These are phyloP conservation scores for Chrysoperla carnea DNA, from an alignment of 1,140 invertebrate genomes.

Conservation along the genomic window DNA sequence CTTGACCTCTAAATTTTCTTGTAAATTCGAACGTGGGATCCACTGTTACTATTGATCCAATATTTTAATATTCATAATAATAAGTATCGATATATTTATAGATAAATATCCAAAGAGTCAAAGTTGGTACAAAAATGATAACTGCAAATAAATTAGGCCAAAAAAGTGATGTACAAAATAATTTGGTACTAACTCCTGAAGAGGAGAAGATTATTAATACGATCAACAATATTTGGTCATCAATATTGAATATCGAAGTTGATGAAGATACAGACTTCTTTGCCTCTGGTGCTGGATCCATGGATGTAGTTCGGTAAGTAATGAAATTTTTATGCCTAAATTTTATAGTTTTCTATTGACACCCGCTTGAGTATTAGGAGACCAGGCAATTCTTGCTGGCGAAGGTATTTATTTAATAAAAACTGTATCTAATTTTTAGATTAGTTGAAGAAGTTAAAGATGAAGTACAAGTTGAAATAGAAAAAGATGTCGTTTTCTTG, in stretches of 20 bases:
- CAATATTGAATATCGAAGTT: slow-evolving; percentile 64
- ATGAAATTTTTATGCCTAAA: too few species aligned
- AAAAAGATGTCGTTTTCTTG: slow-evolving; percentile 89
- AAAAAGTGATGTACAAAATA: slow-evolving; percentile 29
- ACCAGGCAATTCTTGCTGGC: too few species aligned
- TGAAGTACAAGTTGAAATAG: slow-evolving; percentile 50
- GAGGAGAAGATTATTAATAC: slow-evolving; percentile 47
- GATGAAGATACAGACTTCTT: slow-evolving; percentile 81
- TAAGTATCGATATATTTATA: neutral
- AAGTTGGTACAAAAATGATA: slow-evolving; percentile 66
- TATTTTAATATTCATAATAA: neutral
- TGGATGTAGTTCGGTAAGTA: slow-evolving; percentile 75
- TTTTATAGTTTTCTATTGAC: too few species aligned
- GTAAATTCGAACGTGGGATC: too few species aligned
- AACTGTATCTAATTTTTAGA: slow-evolving; percentile 30
- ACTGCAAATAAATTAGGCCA: slow-evolving; percentile 65
- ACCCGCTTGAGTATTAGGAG: too few species aligned
- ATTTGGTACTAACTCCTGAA: slow-evolving; percentile 55
- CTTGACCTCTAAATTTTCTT: too few species aligned
- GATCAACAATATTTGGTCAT: slow-evolving; percentile 59
- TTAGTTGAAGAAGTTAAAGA: slow-evolving; percentile 87
- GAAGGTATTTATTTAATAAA: too few species aligned
- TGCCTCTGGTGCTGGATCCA: slow-evolving; percentile 76
- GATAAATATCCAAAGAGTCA: slow-evolving; percentile 43
- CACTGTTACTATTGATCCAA: too few species aligned